Evolutionary conservation across 2,888 invertebrate species (phyloP).

Genomic region (Brachyptera putata): DNA sequence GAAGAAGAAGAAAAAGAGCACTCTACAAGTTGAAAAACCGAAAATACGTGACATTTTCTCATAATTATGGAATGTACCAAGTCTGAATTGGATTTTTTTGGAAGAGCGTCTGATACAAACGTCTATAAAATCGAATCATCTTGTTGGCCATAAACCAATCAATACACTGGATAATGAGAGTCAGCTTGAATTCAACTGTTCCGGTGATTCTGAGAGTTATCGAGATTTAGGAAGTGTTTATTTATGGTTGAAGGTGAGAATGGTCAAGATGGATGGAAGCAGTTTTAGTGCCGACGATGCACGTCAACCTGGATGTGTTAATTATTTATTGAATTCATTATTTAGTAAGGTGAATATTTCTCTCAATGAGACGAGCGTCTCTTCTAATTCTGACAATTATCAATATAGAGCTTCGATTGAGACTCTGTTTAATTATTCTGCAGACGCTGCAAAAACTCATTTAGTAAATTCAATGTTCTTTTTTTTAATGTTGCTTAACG

Average conservation of each 20-base stretch:
- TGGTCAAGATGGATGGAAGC: neutral
- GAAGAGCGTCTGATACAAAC: neutral
- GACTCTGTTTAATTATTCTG: neutral
- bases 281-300: neutral
- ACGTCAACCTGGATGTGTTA: neutral
- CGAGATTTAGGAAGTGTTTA: neutral
- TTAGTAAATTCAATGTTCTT: no score
- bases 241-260: neutral
- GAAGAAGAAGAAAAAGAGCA: neutral
- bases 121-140: neutral
- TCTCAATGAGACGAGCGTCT: neutral
- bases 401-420: neutral
- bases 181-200: neutral
- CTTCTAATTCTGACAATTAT: neutral
- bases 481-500: no score
- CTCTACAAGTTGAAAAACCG: no score
- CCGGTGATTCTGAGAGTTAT: neutral
- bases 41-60: no score
- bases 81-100: neutral
- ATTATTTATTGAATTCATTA: neutral
- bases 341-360: neutral
- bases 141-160: neutral
- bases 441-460: neutral
- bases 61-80: neutral
- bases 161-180: neutral